Base-by-base conservation (phyloP, 64 coral and sea anemone species). In the Cladopsammia gracilis region DNA sequence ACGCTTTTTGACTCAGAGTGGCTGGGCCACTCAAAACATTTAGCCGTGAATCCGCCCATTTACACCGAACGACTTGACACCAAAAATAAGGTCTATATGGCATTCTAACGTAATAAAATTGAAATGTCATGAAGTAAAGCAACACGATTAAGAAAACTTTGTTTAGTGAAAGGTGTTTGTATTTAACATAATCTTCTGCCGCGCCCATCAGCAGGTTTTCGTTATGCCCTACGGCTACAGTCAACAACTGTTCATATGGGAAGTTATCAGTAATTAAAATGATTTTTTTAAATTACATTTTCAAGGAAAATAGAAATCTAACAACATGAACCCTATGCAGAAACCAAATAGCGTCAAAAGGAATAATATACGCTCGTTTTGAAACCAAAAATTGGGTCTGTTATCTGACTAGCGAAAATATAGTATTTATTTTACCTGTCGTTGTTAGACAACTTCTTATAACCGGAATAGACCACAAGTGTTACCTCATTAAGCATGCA, bases 401-500 rank as follows among this genome's bases (percentile, higher is more conserved):
- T 11, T 54, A 6, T 54, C 52, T 6, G 6, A 54, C 6, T 11
- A 54, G 11, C 52, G 52, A 54, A 54, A 54, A 54, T 11, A 11
- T 34, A 11, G 26, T 64, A 34, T 62, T 12, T 67, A 6, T 20
- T 67, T 2, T 66, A 83, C 79, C 79, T 83, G 79, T 67, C 43
- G 58, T 54, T n/a, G 20, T 22, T 44, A 2, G 61, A 67, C 60
- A 66, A 67, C 16, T 67, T 22, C 61, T n/a, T 7, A 48, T 10
- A 22, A 20, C 10, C 60, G 19, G 34, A 83, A 66, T 67, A 34
- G 59, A 46, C 45, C 60, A 83, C 79, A 83, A 66, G 79, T 83
- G 60, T 48, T 43, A 83, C 18, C 13, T 67, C 61, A 83, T 83
- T 66, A 83, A 66, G 62, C n/a, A 83, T 83, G 60, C 43, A 83